A percentile compares a stretch with the other conserved stretches of the same genome.
Conservation (phyloP, 2,888 invertebrate species). For the Athalia rosae region DNA sequence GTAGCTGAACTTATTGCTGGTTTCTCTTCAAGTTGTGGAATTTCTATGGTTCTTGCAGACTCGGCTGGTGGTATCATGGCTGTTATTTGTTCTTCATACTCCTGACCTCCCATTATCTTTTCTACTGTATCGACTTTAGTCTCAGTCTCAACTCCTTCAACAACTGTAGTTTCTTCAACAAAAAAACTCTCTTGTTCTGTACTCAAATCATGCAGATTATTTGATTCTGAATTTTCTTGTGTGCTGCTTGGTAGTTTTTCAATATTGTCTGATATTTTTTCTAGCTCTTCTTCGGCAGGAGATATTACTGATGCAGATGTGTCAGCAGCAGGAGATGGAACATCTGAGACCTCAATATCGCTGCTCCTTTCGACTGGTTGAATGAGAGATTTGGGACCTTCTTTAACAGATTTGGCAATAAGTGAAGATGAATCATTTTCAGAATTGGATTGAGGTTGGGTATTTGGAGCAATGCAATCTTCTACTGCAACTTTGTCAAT, state of each 20-base stretch:
- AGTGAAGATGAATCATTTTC: no score
- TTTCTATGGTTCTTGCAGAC: no score
- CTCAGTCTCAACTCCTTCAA: slow-evolving; percentile 31
- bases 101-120: neutral
- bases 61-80: neutral
- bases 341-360: neutral
- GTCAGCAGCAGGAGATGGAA: neutral
- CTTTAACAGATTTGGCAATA: no score
- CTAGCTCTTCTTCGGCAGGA: neutral
- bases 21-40: no score
- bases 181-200: neutral
- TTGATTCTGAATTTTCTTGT: slow-evolving; percentile 1
- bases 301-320: neutral
- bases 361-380: neutral
- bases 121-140: neutral
- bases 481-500: neutral
- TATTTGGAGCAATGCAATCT: no score
- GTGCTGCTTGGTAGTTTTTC: slow-evolving; percentile 5
- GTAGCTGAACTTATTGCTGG: neutral
- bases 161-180: slow-evolving; percentile 23
- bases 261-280: slow-evolving; percentile 11
- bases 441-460: no score
- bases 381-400: neutral
- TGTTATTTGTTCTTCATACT: slow-evolving; percentile 19
- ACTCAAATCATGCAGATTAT: neutral